phyloP scores from a whole-genome alignment of 2,888 invertebrate genomes.

The Muscina levida region DNA sequence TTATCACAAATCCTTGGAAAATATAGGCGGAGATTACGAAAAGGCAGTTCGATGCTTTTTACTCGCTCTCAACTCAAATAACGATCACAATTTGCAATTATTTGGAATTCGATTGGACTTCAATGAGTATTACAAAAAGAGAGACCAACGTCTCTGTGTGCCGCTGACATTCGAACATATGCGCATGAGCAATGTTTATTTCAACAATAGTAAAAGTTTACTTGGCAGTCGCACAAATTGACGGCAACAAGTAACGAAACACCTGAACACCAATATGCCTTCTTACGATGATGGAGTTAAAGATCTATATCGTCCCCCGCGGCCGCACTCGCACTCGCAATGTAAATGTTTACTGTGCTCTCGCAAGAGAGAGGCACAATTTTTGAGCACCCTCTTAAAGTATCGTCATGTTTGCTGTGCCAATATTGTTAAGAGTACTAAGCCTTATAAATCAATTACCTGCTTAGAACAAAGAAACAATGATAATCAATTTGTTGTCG shows the following conservation, averaged over 20 bases:
- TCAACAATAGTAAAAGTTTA: slow-evolving; percentile 70
- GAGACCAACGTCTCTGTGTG: slow-evolving; percentile 87
- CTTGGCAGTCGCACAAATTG: slow-evolving; percentile 69
- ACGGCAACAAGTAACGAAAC: slow-evolving; percentile 42
- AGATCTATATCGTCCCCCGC: not conserved
- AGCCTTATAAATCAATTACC: slow-evolving; percentile 59
- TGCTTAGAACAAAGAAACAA: slow-evolving; percentile 55
- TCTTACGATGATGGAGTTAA: not conserved
- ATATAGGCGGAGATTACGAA: slow-evolving; percentile 80
- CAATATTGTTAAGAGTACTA: slow-evolving; percentile 40
- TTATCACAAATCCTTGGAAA: slow-evolving; percentile 74
- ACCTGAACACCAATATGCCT: slow-evolving; percentile 30
- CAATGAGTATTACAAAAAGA: slow-evolving; percentile 95
- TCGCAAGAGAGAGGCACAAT: slow-evolving; percentile 22
- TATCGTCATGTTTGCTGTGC: slow-evolving; percentile 40
- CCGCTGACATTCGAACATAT: slow-evolving; percentile 84
- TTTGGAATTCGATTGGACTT: slow-evolving; percentile 96
- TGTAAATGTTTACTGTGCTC: slow-evolving; percentile 7
- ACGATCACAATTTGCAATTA: slow-evolving; percentile 92
- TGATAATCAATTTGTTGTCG: slow-evolving; percentile 1
- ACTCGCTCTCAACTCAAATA: slow-evolving; percentile 89
- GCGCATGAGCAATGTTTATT: slow-evolving; percentile 82
- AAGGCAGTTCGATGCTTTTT: slow-evolving; percentile 93
- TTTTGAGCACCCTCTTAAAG: slow-evolving; percentile 35
- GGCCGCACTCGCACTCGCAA: not conserved